A percentile compares a stretch with the other conserved stretches of the same genome.
Conservation (phyloP, 2,888 invertebrate species). For the Drosophila cognata region DNA sequence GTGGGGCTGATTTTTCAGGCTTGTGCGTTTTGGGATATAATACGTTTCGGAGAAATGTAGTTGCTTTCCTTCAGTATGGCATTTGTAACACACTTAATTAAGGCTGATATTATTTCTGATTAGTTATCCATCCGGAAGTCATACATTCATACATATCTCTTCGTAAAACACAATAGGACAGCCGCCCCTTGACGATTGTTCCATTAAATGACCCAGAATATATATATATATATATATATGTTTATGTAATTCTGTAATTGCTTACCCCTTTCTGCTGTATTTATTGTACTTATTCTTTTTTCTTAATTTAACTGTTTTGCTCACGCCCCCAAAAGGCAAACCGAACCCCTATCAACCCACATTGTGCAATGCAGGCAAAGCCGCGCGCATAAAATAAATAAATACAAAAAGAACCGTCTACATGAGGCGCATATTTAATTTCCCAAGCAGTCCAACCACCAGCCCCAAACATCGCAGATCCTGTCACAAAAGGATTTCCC, state of each 20-base stretch:
- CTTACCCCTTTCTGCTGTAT: constrained; percentile 32
- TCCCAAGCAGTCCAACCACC: constrained; percentile 25
- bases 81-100: constrained; percentile 4
- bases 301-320: constrained; percentile 61
- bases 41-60: background rate
- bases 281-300: constrained; percentile 6
- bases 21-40: background rate
- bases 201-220: constrained; percentile 56
- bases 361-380: constrained; percentile 70
- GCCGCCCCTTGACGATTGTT: background rate
- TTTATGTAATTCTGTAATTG: constrained; percentile 44
- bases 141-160: background rate
- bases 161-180: background rate
- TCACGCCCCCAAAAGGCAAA: constrained; percentile 1
- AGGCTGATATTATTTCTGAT: constrained; percentile 13
- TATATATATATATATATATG: constrained; percentile 47
- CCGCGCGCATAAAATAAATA: constrained; percentile 76
- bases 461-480: constrained; percentile 36
- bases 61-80: background rate
- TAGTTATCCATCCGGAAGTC: constrained; percentile 7
- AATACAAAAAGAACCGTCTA: constrained; percentile 64
- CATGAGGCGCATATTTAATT: constrained; percentile 79
- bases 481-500: constrained; percentile 74
- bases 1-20: background rate
- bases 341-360: constrained; percentile 12